These are phyloP conservation scores for Plagodis dolabraria DNA, from an alignment of 2,888 invertebrate genomes.

Conservation along the genomic window DNA sequence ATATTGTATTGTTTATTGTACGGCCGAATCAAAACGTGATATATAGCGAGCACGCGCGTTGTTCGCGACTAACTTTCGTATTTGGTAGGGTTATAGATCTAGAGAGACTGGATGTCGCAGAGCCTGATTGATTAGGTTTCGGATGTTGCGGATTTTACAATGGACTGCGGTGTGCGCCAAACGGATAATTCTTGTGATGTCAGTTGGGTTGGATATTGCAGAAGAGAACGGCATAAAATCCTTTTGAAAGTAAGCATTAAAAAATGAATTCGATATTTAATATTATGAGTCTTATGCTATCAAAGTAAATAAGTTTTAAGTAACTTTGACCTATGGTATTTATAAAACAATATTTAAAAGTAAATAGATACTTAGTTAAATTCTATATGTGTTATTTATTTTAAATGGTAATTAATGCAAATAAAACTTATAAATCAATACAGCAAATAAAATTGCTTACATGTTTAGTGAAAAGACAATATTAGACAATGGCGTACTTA, in stretches of 20 bases:
- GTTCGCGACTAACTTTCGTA: constrained; percentile 81
- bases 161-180: constrained; percentile 21
- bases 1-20: constrained; percentile 85
- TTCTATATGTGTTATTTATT: no score
- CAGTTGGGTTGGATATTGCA: constrained; percentile 13
- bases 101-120: constrained; percentile 59
- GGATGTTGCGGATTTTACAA: constrained; percentile 36
- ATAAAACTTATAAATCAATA: no score
- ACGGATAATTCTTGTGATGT: constrained; percentile 26
- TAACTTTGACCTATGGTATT: no score
- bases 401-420: no score
- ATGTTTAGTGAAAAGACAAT: no score
- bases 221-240: background rate
- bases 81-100: constrained; percentile 75
- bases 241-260: background rate
- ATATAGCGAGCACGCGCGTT: constrained; percentile 78
- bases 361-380: no score
- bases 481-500: no score
- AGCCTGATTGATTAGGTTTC: constrained; percentile 37
- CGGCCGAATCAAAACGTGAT: constrained; percentile 85
- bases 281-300: no score
- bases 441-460: no score
- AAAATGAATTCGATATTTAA: no score
- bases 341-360: no score
- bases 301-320: no score